Percentiles rank a stretch among this genome's conserved stretches.
These are phyloP conservation scores for Megamerina dolium DNA, from an alignment of 2,888 invertebrate genomes.

Conservation along the genomic window DNA sequence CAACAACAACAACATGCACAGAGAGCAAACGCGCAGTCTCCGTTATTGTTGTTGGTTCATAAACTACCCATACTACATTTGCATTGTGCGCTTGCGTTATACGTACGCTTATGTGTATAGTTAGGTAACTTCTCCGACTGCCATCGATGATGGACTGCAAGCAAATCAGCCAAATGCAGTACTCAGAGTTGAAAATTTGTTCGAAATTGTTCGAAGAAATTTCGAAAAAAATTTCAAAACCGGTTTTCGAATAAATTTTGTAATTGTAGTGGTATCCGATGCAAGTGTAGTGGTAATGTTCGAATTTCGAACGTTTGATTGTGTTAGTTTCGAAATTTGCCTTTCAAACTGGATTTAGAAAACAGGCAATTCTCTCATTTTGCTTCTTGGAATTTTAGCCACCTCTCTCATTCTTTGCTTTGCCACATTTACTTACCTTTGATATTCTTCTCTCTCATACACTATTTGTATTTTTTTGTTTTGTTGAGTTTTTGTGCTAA, in stretches of 20 bases:
- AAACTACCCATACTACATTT: too few relatives aligned
- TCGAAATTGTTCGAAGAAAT: slow-evolving; percentile 13
- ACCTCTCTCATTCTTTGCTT: neutral
- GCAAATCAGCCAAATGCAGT: slow-evolving; percentile 12
- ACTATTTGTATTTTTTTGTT: neutral
- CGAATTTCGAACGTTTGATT: slow-evolving; percentile 22
- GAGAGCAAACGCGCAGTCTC: too few relatives aligned
- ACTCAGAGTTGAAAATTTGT: slow-evolving; percentile 14
- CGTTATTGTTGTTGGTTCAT: too few relatives aligned
- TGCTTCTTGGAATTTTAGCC: neutral
- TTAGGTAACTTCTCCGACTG: too few relatives aligned
- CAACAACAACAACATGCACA: too few relatives aligned
- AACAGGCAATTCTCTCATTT: too few relatives aligned
- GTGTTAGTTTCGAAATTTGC: neutral
- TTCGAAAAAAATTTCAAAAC: slow-evolving; percentile 9
- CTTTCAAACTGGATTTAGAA: neutral
- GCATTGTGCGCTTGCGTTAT: neutral
- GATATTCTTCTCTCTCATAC: too few relatives aligned
- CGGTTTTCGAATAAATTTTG: neutral
- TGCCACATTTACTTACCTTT: neutral
- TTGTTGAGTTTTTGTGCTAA: neutral
- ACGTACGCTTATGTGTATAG: slow-evolving; percentile 18
- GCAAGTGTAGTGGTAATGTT: slow-evolving; percentile 19
- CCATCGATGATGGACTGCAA: neutral
- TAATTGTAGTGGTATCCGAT: slow-evolving; percentile 5